Evolutionary conservation across 2,888 invertebrate species (phyloP), one percentile per base, ranked within the genome.

Genomic region (Epiblema foenella): DNA sequence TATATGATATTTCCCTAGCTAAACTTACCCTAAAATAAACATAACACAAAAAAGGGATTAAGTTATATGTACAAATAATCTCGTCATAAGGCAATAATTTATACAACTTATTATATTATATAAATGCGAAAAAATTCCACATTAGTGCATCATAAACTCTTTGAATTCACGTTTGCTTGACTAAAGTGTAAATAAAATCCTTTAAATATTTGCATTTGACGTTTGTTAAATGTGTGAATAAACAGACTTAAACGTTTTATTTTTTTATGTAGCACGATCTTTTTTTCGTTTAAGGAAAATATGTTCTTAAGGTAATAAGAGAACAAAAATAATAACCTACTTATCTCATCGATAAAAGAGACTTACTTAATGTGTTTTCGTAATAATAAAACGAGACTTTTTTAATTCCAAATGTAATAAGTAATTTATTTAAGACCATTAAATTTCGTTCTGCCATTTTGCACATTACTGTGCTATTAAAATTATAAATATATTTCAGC

Each of bases 391-490:
- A 18, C 9, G 18, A 33, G n/a, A 49, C 46, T 37, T 51, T 57
- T 24, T 33, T 15, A 69, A 24, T 58, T 18, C 10, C 15, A 52
- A 62, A 49, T 46, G 11, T 62, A 51, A 37, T 63, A 57, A 46
- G 11, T 58, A 56, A 54, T 12, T 66, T 52, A 52, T 69, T 29
- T 42, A 52, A 52, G n/a, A 20, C 7, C 46, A 33, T 59, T 64
- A 64, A 65, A 51, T 64, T 64, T 54, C 68, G 63, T 69, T 69
- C 57, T 64, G 69, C 51, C 63, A n/a, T 42, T 65, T 59, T 69
- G 64, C 51, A 65, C 59, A 42, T 69, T 39, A 64, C 18, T 12
- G 56, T 33, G 24, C n/a, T 33, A 58, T 65, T 65, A 46, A 59
- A 58, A 42, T 33, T 11, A 58, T 64, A 29, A 42, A 62, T 29